phyloP scores from a whole-genome alignment of 2,888 invertebrate genomes.

The Sinelater perroti region DNA sequence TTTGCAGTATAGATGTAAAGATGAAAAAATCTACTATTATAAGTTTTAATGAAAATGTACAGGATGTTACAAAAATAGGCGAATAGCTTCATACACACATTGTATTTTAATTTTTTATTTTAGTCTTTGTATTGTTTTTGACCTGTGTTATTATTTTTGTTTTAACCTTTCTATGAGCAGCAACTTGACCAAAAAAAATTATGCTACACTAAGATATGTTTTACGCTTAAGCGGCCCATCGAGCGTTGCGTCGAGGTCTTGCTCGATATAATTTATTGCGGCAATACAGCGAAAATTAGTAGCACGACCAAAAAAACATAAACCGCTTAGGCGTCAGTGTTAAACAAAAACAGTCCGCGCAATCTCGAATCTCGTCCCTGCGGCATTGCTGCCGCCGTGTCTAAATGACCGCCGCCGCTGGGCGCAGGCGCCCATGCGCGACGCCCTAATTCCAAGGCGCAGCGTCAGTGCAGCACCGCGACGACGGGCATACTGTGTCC shows the following conservation, averaged over 20 bases:
- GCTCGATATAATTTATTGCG: constrained; percentile 12
- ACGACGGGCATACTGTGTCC: constrained; percentile 49
- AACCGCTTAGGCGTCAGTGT: constrained; percentile 23
- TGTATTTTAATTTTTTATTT: too few species aligned
- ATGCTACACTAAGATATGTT: too few species aligned
- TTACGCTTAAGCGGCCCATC: too few species aligned
- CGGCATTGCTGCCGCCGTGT: constrained; percentile 22
- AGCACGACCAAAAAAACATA: constrained; percentile 26
- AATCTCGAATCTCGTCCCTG: constrained; percentile 26
- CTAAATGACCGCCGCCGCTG: constrained; percentile 17
- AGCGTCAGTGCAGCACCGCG: constrained; percentile 54
- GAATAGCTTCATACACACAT: too few species aligned
- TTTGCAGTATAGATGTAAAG: too few species aligned
- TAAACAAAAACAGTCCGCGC: constrained; percentile 27
- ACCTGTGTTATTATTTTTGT: too few species aligned
- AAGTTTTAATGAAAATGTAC: too few species aligned
- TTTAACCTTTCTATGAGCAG: too few species aligned
- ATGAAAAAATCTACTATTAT: too few species aligned
- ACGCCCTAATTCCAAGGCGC: constrained; percentile 43
- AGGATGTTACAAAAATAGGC: too few species aligned
- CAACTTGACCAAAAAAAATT: too few species aligned
- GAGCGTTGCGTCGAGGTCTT: constrained; percentile 7
- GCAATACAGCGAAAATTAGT: constrained; percentile 26
- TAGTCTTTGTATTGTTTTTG: too few species aligned
- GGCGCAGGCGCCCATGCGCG: constrained; percentile 36